Evolutionary conservation across 2,797 vertebrate genomes (phyloP).

Genomic region (Pseudocheirus occidentalis): DNA sequence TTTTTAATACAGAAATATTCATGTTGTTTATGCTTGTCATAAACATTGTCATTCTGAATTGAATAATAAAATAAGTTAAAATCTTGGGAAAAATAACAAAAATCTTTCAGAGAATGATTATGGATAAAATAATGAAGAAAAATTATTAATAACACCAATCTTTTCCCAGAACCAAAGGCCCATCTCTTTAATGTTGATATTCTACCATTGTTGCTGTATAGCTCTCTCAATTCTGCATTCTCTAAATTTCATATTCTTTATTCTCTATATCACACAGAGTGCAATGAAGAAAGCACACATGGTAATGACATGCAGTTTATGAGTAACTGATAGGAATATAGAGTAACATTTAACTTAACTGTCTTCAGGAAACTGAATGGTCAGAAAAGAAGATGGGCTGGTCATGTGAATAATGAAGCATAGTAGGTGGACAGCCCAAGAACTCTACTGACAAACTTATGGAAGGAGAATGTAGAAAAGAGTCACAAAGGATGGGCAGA

Average conservation of each 20-base stretch:
- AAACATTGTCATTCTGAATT: neutral
- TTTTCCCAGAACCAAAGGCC: neutral
- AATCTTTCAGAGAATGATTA: neutral
- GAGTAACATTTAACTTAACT: neutral
- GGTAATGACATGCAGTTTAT: neutral
- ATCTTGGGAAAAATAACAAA: neutral
- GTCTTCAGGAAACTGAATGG: neutral
- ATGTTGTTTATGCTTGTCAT: neutral
- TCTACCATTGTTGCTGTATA: neutral
- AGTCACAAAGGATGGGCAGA: neutral
- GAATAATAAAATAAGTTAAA: neutral
- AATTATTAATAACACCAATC: neutral
- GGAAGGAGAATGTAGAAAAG: neutral
- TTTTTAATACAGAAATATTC: neutral
- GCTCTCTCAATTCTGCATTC: neutral
- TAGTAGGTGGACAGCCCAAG: neutral
- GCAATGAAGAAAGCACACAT: neutral
- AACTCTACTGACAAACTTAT: neutral
- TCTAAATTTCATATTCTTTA: neutral
- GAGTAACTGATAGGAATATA: neutral
- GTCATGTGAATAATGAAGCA: neutral
- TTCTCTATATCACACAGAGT: neutral
- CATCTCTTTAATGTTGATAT: neutral
- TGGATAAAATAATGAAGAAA: neutral
- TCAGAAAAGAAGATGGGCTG: neutral